A percentile compares a stretch with the other conserved stretches of the same genome.
phyloP scores from a whole-genome alignment of 2,797 vertebrate species.

The Poecilia gillii region DNA sequence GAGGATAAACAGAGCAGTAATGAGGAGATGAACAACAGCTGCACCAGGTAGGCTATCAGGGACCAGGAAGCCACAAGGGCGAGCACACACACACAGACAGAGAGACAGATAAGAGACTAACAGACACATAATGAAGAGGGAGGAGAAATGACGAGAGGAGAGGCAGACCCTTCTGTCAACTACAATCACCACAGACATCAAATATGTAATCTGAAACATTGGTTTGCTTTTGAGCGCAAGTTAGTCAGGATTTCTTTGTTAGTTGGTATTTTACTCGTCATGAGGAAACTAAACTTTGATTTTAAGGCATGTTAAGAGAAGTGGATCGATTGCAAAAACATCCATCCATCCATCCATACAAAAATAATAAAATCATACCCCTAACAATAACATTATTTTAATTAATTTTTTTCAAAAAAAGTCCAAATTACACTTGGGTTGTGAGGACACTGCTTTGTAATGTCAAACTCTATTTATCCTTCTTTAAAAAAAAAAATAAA shows the following conservation, averaged over 20 bases:
- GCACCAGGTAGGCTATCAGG: slow-evolving; percentile 9
- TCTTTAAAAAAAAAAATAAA: background rate
- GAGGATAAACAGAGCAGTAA: slow-evolving; percentile 5
- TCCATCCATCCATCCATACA: background rate
- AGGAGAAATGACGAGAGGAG: background rate
- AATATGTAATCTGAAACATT: background rate
- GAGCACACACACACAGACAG: background rate
- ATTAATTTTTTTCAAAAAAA: background rate
- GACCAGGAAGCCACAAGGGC: background rate
- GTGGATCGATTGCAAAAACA: background rate
- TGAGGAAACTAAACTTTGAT: background rate
- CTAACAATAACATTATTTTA: background rate
- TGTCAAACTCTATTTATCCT: background rate
- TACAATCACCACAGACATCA: background rate
- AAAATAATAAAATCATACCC: background rate
- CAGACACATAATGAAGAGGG: background rate
- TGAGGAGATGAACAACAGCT: slow-evolving; percentile 18
- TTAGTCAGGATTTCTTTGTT: background rate
- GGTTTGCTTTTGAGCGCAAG: background rate
- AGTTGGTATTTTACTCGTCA: background rate
- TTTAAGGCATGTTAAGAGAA: background rate
- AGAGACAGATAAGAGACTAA: background rate
- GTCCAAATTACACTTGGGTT: too few species aligned
- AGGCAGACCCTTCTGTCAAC: too few species aligned
- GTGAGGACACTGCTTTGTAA: background rate